Evolutionary conservation across 2,888 invertebrate genomes (phyloP), one percentile per base, ranked within the genome.

Genomic region (Phasia obesa): DNA sequence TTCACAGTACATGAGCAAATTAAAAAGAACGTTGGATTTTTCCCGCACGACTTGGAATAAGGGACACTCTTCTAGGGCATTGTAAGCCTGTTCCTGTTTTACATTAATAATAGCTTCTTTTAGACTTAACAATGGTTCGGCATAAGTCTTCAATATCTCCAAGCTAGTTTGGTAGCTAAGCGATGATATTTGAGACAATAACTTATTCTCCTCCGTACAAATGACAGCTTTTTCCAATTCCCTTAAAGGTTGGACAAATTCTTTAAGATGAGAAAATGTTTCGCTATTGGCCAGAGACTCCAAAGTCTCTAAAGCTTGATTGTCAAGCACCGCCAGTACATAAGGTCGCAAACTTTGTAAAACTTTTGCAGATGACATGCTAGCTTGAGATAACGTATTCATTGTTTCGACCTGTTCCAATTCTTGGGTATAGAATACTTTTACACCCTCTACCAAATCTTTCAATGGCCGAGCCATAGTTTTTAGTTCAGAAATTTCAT

Each of bases 181-280:
- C 27, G 85, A 85, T 0, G 86, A 86, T 0, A 83, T 75, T 64
- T 88, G 87, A 0, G 88, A 88, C 5, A 88, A 60, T 80, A 79
- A 91, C 88, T 84, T 87, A 85, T 93, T 92, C 59, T 90, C 87
- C 23, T 88, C 87, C 23, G 87, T 85, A n/a, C 86, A 78, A 7
- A 88, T 78, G 4, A 90, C 84, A 2, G 87, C 87, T 42, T 86
- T 86, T 84, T 92, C 91, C n/a, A 92, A 86, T 77, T 91, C 90
- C 62, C 88, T 88, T 5, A 91, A 88, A 1, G 92, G 92, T 49
- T 88, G 85, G 0, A 90, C 86, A 17, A 92, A 87, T 80, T 88
- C 88, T 42, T 90, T 86, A 13, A 91, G 85, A 35, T 88, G 85
- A 13, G 88, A 87, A 0, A 87, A 80, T 17, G 87, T 79, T 47